phyloP scores from a whole-genome alignment of 2,113 vertebrate genomes.

The Eretmochelys imbricata region DNA sequence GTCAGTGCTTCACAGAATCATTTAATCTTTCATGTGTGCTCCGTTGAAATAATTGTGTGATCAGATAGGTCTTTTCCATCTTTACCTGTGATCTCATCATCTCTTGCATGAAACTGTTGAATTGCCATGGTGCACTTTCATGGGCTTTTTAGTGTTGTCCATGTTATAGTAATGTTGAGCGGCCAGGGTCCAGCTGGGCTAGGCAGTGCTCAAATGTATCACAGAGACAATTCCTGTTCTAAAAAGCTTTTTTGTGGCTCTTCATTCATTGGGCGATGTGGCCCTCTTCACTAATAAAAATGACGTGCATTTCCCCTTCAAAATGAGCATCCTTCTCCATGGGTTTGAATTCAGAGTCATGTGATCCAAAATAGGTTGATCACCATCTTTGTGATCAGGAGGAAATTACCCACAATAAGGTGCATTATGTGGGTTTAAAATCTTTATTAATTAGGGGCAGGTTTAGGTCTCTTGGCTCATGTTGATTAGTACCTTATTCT shows the following conservation, averaged over 20 bases:
- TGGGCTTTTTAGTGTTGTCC: constrained; percentile 49
- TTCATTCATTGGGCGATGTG: constrained; percentile 25
- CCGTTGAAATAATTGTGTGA: constrained; percentile 29
- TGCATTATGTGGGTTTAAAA: background rate
- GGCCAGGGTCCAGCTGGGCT: background rate
- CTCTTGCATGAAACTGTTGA: constrained; percentile 67
- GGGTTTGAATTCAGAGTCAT: background rate
- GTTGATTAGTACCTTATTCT: background rate
- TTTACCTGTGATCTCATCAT: constrained; percentile 60
- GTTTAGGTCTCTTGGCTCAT: fast-evolving
- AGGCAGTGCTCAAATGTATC: background rate
- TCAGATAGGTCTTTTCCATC: background rate
- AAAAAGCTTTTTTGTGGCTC: background rate
- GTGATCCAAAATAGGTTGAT: background rate
- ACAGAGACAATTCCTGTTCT: constrained; percentile 44
- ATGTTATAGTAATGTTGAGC: background rate
- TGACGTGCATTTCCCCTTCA: constrained; percentile 23
- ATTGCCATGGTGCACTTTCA: constrained; percentile 52
- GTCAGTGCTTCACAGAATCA: background rate
- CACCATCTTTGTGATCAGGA: background rate
- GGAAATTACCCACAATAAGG: background rate
- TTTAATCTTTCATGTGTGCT: background rate
- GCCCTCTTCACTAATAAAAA: constrained; percentile 38
- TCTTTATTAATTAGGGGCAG: fast-evolving
- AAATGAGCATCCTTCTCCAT: background rate